Evolutionary conservation across 2,113 vertebrate species (phyloP).

Genomic region (Oriolus oriolus): DNA sequence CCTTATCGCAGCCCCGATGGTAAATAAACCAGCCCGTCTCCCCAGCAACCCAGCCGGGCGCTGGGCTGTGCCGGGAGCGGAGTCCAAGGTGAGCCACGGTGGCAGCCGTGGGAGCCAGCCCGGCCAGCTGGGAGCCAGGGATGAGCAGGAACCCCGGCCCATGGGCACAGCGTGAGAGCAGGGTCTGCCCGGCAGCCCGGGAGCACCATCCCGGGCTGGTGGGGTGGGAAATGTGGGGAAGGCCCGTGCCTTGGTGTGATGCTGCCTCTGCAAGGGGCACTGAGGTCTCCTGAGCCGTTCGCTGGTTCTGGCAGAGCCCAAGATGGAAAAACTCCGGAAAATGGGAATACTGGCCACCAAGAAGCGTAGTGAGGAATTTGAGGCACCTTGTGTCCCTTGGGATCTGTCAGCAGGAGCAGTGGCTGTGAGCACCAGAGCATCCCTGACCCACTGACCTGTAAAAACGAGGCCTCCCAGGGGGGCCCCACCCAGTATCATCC

Average conservation of each 20-base stretch:
- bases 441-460: constrained; percentile 42
- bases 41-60: constrained; percentile 35
- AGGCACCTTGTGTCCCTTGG: not conserved
- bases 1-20: constrained; percentile 38
- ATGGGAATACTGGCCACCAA: not conserved
- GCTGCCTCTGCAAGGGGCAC: not conserved
- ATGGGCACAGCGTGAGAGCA: rapidly evolving
- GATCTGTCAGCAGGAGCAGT: not conserved
- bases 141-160: not conserved
- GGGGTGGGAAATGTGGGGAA: not conserved
- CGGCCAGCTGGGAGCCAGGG: not conserved
- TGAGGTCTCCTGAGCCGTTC: rapidly evolving
- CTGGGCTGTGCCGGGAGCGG: not conserved
- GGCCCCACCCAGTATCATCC: not conserved
- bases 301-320: rapidly evolving
- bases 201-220: rapidly evolving
- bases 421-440: not conserved
- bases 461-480: not conserved
- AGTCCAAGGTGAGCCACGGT: constrained; percentile 11
- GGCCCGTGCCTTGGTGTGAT: not conserved
- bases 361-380: not conserved
- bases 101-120: not conserved
- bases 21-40: constrained; percentile 53
- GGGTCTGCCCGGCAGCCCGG: not conserved
- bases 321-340: not conserved